Evolutionary conservation across 1,140 invertebrate species (phyloP).

Genomic region (Matsumurasca onukii): DNA sequence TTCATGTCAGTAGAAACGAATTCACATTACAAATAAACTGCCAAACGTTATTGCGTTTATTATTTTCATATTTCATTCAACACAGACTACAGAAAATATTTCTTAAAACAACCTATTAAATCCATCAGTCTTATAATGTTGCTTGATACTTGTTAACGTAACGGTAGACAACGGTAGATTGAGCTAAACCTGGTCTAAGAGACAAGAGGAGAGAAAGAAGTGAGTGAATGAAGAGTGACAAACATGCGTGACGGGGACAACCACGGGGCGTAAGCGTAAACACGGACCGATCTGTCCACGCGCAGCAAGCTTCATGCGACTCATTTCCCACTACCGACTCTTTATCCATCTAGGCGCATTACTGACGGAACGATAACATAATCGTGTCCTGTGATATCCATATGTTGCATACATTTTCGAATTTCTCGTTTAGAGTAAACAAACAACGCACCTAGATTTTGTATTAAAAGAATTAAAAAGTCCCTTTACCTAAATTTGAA

Average conservation of each 20-base stretch:
- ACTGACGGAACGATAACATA: too few species aligned
- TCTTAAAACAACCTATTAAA: slow-evolving; percentile 18
- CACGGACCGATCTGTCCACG: not conserved
- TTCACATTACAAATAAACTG: slow-evolving; percentile 8
- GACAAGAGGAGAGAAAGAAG: too few species aligned
- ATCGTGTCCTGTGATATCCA: too few species aligned
- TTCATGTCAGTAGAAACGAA: slow-evolving; percentile 3
- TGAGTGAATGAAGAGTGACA: too few species aligned
- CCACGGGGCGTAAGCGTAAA: not conserved
- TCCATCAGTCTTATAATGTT: slow-evolving; percentile 18
- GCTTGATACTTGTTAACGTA: slow-evolving; percentile 11
- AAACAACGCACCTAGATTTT: too few species aligned
- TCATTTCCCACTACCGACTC: too few species aligned
- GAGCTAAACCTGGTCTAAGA: slow-evolving; percentile 9
- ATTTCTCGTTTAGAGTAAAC: too few species aligned
- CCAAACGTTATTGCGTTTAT: slow-evolving; percentile 11
- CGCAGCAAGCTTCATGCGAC: too few species aligned
- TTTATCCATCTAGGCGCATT: too few species aligned
- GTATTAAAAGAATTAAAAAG: too few species aligned
- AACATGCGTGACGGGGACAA: not conserved
- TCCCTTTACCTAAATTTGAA: too few species aligned
- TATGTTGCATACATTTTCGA: too few species aligned
- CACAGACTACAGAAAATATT: slow-evolving; percentile 13
- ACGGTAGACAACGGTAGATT: slow-evolving; percentile 2
- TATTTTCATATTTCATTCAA: slow-evolving; percentile 11